Percentiles rank a stretch among this genome's conserved stretches.
Conservation (phyloP, 2,888 invertebrate species). For the Cantharis rustica region DNA sequence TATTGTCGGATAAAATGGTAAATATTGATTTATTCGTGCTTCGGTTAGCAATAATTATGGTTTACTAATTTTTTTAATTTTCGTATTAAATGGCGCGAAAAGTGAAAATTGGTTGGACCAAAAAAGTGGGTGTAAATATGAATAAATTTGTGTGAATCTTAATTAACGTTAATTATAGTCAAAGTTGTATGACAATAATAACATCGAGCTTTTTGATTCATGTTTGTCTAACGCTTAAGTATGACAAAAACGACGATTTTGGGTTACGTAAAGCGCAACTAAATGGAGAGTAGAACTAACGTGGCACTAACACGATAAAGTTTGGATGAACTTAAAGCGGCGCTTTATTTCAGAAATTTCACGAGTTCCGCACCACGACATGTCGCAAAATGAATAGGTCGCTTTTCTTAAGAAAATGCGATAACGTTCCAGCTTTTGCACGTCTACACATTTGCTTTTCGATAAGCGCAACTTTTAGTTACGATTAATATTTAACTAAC, state of each 20-base stretch:
- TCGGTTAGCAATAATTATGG: background rate
- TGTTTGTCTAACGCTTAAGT: slow-evolving; percentile 7
- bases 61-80: background rate
- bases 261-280: slow-evolving; percentile 4
- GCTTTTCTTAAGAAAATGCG: slow-evolving; percentile 17
- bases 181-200: slow-evolving; percentile 2
- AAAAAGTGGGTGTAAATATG: background rate
- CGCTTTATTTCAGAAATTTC: slow-evolving; percentile 13
- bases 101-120: background rate
- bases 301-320: slow-evolving; percentile 4
- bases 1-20: background rate
- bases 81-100: background rate
- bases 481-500: slow-evolving; percentile 12
- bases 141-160: background rate
- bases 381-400: slow-evolving; percentile 15
- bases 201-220: background rate
- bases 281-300: slow-evolving; percentile 10
- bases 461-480: slow-evolving; percentile 15
- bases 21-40: background rate
- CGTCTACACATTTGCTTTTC: slow-evolving; percentile 18
- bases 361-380: slow-evolving; percentile 12
- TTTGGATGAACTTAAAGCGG: slow-evolving; percentile 16
- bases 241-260: slow-evolving; percentile 3
- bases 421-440: slow-evolving; percentile 15
- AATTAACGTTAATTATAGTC: slow-evolving; percentile 1